Evolutionary conservation across 2,888 invertebrate species (phyloP), one percentile per base, ranked within the genome.

Genomic region (Cantharis flavilabris): DNA sequence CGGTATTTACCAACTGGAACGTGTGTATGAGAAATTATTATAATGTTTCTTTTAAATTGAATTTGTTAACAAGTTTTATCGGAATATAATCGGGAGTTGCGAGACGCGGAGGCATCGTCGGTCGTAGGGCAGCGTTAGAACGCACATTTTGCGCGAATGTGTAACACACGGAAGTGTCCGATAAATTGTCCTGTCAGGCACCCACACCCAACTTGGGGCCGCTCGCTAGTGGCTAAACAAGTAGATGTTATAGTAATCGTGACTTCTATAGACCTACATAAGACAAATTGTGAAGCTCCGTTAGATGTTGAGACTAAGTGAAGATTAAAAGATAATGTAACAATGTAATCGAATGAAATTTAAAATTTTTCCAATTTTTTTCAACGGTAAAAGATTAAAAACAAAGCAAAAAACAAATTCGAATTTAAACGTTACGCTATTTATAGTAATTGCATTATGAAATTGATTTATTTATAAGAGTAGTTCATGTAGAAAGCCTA

Each of bases 101-200:
- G 72, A 72, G 72, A 71, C 71, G 76, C 73, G 67, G 69, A 64
- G 70, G 71, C 23, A 69, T 76, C 73, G 71, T 77, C 77, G 69
- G 11, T 71, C 69, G 16, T 62, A 16, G 76, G 70, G 72, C 73
- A 20, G 76, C 49, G 70, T 77, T 74, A 49, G 71, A 77, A 78
- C 76, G 78, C 73, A 73, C 65, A 65, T 76, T 70, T 76, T 18
- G 65, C 62, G 76, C 73, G 72, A 79, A 81, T 82, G 80, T 83
- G 82, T 82, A 82, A 84, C 84, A 86, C 85, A 83, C 85, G 86
- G 86, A 86, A 86, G 85, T 86, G 82, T 81, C 81, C 84, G 83
- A 84, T 86, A 86, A 85, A 86, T 85, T 83, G 84, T 84, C 83
- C 83, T 84, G 84, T 85, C 85, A 82, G 80, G 85, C 85, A 85